Conservation (phyloP, 2,113 vertebrate genomes). For the Perccottus glenii region DNA sequence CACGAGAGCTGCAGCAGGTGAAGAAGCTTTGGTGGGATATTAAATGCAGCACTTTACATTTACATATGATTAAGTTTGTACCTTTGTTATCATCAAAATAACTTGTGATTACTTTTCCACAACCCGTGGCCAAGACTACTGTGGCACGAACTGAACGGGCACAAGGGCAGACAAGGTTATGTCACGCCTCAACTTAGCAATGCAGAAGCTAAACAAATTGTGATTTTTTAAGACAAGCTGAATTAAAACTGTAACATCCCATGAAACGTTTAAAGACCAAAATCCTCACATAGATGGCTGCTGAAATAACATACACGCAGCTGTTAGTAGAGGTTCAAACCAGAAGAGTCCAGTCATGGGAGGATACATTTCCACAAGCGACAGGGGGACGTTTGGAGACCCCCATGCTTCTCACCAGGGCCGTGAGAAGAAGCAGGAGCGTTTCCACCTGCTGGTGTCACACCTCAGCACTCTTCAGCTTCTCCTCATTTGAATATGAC, state of each 20-base stretch:
- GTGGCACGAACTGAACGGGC: constrained; percentile 37
- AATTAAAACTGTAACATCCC: not conserved
- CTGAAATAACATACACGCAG: not conserved
- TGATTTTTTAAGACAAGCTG: not conserved
- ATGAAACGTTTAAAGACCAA: not conserved
- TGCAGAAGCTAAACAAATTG: not conserved
- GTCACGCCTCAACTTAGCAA: not conserved
- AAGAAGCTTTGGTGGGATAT: constrained; percentile 32
- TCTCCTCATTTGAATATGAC: not conserved
- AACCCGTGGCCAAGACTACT: too few relatives aligned
- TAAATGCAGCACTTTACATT: not conserved
- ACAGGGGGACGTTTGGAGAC: constrained; percentile 1
- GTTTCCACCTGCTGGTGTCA: constrained; percentile 57
- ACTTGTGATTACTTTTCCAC: constrained; percentile 43
- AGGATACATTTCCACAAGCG: constrained; percentile 14
- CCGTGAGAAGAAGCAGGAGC: constrained; percentile 24
- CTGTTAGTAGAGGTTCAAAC: constrained; percentile 7
- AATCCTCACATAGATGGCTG: not conserved
- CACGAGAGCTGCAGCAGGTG: not conserved
- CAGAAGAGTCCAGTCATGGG: not conserved
- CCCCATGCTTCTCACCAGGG: constrained; percentile 6
- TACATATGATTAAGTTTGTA: constrained; percentile 1
- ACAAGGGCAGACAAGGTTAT: constrained; percentile 70
- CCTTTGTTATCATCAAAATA: constrained; percentile 18
- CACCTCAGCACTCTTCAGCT: constrained; percentile 7